Base-by-base conservation (phyloP, 1,140 invertebrate species). In the Lasioglossum baleicum region DNA sequence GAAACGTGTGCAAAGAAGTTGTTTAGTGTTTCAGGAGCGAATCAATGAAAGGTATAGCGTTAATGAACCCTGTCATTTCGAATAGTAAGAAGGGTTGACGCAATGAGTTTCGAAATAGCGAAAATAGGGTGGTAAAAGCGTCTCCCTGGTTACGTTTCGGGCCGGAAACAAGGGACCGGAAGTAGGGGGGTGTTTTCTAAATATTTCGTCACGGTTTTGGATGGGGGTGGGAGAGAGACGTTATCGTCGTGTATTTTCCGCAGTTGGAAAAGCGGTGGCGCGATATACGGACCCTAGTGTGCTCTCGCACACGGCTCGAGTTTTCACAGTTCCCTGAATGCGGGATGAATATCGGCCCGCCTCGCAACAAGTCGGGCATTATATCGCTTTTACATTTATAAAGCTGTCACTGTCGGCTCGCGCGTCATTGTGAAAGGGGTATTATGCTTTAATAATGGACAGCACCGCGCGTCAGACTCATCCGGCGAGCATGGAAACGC, bases 321-420 rank as follows among this genome's bases (percentile, higher is more conserved):
- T 82, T 87, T 87, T 79, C 82, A 87, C 69, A 76, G 83, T 64
- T 76, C 61, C 51, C 80, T 83, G 87, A 86, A 87, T 88, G 68
- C 63, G 70, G 76, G 80, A 86, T 86, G 84, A 87, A 88, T 88
- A 88, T 88, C 85, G 81, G 80, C n/a, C 74, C 68, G 81, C 68
- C 71, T 70, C 69, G 40, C 51, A 71, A 64, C 78, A 73, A 85
- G 81, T 71, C 70, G 56, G n/a, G 67, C 72, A 79, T 85, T 87
- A 84, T 87, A 88, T 89, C 86, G 86, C 81, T 82, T 85, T 87
- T 75, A 75, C 84, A 85, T 89, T 89, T 88, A 88, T 86, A 84
- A 77, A 83, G 79, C 84, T 85, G 81, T 87, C 81, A 87, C 72
- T 67, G 70, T 84, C 82, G 82, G 63, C 71, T 77, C 81, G 73